Evolutionary conservation across 2,113 vertebrate species (phyloP).

Genomic region (Gavia stellata): DNA sequence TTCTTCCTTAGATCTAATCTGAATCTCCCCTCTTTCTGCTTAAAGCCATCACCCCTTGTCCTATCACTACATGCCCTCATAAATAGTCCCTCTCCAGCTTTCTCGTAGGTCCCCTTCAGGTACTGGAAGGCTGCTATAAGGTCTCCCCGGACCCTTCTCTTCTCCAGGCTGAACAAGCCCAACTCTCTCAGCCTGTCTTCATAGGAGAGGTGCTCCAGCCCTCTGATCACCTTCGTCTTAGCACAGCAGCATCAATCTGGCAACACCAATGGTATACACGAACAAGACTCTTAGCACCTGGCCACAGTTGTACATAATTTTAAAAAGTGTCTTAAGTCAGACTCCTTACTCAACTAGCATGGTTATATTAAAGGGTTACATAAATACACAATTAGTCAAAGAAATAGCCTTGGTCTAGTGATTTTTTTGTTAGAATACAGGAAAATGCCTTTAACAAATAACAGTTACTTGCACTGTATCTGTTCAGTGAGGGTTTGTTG

Average conservation of each 20-base stretch:
- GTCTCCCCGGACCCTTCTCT: no score
- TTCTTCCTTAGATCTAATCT: no score
- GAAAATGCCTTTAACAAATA: not conserved
- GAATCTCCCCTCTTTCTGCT: no score
- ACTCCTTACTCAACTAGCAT: not conserved
- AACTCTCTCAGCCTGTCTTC: no score
- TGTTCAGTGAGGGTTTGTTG: not conserved
- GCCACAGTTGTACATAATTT: not conserved
- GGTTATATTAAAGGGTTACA: not conserved
- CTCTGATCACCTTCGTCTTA: no score
- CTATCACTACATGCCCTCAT: no score
- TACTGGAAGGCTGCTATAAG: no score
- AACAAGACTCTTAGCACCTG: not conserved
- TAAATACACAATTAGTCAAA: not conserved
- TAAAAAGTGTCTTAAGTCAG: not conserved
- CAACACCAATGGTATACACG: not conserved
- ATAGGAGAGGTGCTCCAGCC: no score
- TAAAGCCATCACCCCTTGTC: no score
- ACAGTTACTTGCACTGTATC: not conserved
- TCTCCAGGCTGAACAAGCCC: no score
- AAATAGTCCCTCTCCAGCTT: no score
- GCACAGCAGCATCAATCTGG: not conserved
- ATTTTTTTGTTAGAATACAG: not conserved
- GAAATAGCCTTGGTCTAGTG: not conserved
- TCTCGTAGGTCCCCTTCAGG: no score